Evolutionary conservation across 2,888 invertebrate genomes (phyloP), one percentile per base, ranked within the genome.

Genomic region (Drosophila hawaiiensis): DNA sequence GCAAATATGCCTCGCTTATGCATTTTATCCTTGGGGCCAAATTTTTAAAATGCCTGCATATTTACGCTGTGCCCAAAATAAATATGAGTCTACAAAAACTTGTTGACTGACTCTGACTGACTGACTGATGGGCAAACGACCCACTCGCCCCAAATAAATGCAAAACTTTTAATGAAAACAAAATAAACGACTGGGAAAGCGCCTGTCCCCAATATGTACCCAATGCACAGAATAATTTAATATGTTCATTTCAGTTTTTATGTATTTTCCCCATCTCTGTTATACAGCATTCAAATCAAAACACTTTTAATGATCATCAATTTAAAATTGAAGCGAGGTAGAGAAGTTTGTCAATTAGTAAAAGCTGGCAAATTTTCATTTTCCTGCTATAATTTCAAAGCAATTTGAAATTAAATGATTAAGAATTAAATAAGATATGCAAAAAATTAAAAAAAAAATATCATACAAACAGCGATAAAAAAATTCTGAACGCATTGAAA

Each of bases 161-260:
- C 61, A 80, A 83, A 82, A 71, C 84, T 84, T 84, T 84, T 84
- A 86, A 84, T 86, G 81, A 82, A 81, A 81, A 31, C 49, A 65
- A 86, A 86, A 79, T 76, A 86, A 81, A 76, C 59, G 58, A 29
- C 25, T 68, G 31, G n/a, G 25, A 65, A 52, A 59, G 47, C 47
- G 12, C 52, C 37, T n/a, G 54, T 60, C 47, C 25, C 50, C 54
- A 63, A 55, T 59, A 61, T 70, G 37, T 43, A 3, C 19, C 43
- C 58, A 52, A 28, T 29, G 29, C 33, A 22, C 22, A 43, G 33
- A 62, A 54, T 47, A 29, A 43, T 67, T 77, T 35, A 22, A 67
- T 50, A 53, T 67, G 39, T 55, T 55, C 2, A 53, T 43, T 62
- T 60, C 7, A 16, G 16, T 47, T 47, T 14, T 37, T 2, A 49